These are phyloP conservation scores for Passer domesticus DNA, from an alignment of 2,113 vertebrate species.

Conservation along the genomic window DNA sequence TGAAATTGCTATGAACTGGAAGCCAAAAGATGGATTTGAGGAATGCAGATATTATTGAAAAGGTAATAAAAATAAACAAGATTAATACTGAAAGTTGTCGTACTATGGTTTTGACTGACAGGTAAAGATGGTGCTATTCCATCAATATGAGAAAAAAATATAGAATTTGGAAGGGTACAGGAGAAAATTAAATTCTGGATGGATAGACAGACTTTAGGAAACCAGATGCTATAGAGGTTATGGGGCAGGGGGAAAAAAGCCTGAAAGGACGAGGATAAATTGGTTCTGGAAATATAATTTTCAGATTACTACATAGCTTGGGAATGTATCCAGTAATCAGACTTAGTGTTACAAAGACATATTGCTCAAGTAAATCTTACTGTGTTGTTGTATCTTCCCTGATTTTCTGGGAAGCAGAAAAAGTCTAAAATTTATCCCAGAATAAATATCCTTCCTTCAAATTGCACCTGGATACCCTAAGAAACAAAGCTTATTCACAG, in stretches of 20 bases:
- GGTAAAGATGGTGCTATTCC: neutral
- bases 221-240: neutral
- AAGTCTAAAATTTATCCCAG: neutral
- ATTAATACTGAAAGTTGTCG: neutral
- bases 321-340: neutral
- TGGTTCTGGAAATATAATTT: neutral
- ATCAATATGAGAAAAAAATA: neutral
- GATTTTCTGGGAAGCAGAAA: neutral
- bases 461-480: neutral
- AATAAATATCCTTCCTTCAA: neutral
- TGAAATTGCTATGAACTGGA: neutral
- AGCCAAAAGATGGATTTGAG: neutral
- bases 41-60: neutral
- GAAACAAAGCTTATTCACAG: neutral
- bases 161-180: neutral
- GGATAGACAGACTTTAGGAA: neutral
- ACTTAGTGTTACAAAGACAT: neutral
- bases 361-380: neutral
- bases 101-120: neutral
- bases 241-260: accelerated
- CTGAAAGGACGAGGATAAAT: neutral
- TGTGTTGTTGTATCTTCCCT: neutral
- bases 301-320: neutral
- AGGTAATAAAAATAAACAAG: neutral
- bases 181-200: neutral